These are phyloP conservation scores for Petrocephalus zakoni DNA, from an alignment of 2,113 vertebrate genomes.

Conservation along the genomic window DNA sequence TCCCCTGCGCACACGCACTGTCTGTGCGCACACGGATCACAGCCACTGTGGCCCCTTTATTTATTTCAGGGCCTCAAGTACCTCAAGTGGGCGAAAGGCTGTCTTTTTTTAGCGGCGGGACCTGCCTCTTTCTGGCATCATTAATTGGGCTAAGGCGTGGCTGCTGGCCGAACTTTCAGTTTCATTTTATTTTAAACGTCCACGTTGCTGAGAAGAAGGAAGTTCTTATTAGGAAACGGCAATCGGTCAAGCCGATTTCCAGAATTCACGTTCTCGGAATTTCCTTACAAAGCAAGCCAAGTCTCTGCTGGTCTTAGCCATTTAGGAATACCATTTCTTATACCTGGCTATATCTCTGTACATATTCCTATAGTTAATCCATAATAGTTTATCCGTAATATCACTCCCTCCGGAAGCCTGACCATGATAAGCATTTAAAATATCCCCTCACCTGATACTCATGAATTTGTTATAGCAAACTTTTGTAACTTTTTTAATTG, in stretches of 20 bases:
- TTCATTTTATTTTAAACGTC: constrained; percentile 63
- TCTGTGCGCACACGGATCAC: not conserved
- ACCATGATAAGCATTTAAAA: too few relatives aligned
- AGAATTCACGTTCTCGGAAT: constrained; percentile 21
- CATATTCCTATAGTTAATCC: not conserved
- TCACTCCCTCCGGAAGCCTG: not conserved
- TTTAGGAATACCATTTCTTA: not conserved
- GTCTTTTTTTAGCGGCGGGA: not conserved
- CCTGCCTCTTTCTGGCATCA: constrained; percentile 7
- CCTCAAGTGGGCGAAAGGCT: not conserved
- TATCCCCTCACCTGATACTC: not conserved
- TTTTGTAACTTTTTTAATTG: not conserved
- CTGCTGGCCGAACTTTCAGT: constrained; percentile 46
- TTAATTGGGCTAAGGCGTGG: not conserved
- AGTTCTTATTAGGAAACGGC: not conserved
- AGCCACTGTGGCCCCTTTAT: too few relatives aligned
- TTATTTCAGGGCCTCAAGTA: not conserved
- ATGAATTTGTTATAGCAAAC: not conserved
- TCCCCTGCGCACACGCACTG: not conserved
- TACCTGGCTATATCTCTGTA: not conserved
- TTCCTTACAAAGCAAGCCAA: not conserved
- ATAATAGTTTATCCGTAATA: not conserved
- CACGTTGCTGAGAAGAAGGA: constrained; percentile 23
- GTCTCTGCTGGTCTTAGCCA: not conserved
- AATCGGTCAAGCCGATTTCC: constrained; percentile 16